These are phyloP conservation scores for Rhagologus leucostigma DNA, from an alignment of 2,113 vertebrate species.

Conservation along the genomic window DNA sequence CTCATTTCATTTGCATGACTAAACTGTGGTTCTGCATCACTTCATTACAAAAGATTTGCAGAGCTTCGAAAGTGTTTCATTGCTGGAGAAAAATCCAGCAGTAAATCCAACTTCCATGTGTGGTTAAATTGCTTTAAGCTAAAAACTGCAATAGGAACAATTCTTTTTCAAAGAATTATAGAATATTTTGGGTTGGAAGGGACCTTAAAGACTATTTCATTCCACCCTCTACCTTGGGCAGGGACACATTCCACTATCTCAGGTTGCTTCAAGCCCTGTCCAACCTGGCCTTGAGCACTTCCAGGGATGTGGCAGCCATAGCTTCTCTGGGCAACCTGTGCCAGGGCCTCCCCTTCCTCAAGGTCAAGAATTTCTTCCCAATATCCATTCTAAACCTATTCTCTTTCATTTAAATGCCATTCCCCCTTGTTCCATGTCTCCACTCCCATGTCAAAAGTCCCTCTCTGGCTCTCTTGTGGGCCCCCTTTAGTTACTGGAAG, in stretches of 20 bases:
- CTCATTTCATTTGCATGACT: constrained; percentile 35
- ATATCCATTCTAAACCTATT: neutral
- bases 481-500: neutral
- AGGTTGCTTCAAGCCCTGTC: fast-evolving
- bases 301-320: neutral
- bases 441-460: no score
- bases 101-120: neutral
- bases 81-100: neutral
- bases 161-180: neutral
- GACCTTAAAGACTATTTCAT: neutral
- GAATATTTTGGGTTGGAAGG: neutral
- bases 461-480: neutral
- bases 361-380: neutral
- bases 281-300: neutral
- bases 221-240: neutral
- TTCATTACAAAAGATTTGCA: constrained; percentile 13
- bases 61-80: neutral
- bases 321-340: neutral
- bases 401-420: neutral
- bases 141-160: neutral
- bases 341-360: neutral
- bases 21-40: constrained; percentile 18
- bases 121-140: neutral
- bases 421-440: neutral
- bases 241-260: fast-evolving